phyloP scores from a whole-genome alignment of 1,140 invertebrate species.

The Drosophila mauritiana region DNA sequence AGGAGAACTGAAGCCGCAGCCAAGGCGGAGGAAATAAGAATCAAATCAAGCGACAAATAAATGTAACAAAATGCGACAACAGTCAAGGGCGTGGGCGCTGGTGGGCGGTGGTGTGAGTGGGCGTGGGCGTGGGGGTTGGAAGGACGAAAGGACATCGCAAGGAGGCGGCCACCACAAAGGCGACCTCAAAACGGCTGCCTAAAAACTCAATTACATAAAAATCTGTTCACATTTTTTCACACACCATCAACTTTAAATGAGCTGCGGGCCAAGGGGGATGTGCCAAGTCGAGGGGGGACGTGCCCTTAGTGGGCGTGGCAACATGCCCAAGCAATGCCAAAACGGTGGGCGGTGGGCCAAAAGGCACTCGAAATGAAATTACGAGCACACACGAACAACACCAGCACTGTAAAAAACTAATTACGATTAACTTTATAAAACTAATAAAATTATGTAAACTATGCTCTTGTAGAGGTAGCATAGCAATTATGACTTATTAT shows the following conservation, averaged over 20 bases:
- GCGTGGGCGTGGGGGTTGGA: background rate
- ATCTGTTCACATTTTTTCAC: slow-evolving; percentile 85
- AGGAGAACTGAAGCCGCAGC: background rate
- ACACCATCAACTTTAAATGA: slow-evolving; percentile 85
- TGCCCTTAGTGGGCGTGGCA: slow-evolving; percentile 59
- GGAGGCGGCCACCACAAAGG: slow-evolving; percentile 72
- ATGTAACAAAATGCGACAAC: slow-evolving; percentile 76
- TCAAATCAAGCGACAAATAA: slow-evolving; percentile 81
- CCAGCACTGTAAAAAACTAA: background rate
- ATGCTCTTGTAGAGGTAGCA: too few relatives aligned
- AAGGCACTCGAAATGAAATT: slow-evolving; percentile 81
- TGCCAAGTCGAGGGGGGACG: background rate
- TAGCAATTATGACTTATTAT: too few relatives aligned
- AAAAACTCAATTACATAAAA: slow-evolving; percentile 85
- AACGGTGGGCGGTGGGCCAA: slow-evolving; percentile 60
- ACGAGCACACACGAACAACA: slow-evolving; percentile 49
- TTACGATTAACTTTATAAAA: too few relatives aligned
- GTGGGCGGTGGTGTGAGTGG: background rate
- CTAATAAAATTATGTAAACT: background rate
- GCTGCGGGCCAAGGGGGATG: slow-evolving; percentile 19
- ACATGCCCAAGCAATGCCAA: slow-evolving; percentile 58
- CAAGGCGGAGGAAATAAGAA: slow-evolving; percentile 41
- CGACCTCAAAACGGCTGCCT: slow-evolving; percentile 81
- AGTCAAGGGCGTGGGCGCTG: slow-evolving; percentile 4
- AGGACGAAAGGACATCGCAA: slow-evolving; percentile 48